Percentiles rank a stretch among this genome's conserved stretches.
These are phyloP conservation scores for Argyresthia albistria DNA, from an alignment of 2,888 invertebrate species.

Conservation along the genomic window DNA sequence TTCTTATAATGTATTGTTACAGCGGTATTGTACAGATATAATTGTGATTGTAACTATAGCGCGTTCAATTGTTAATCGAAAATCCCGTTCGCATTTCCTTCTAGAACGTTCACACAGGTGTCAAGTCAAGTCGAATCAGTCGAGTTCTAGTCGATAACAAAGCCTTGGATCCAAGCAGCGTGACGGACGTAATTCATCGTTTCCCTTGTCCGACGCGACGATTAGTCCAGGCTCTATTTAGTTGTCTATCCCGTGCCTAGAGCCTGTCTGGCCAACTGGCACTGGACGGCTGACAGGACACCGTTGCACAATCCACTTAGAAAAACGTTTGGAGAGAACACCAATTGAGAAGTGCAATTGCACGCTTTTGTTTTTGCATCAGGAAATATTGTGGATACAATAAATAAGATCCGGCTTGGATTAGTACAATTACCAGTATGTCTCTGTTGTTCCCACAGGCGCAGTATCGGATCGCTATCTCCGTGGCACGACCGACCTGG, in stretches of 20 bases:
- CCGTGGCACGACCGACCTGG: slow-evolving; percentile 50
- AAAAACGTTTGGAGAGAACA: slow-evolving; percentile 51
- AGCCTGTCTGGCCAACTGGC: slow-evolving; percentile 32
- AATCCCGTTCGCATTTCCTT: too few species aligned
- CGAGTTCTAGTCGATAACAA: slow-evolving; percentile 48
- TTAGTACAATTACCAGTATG: slow-evolving; percentile 4
- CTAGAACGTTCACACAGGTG: slow-evolving; percentile 26
- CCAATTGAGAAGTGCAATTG: background rate
- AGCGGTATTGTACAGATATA: too few species aligned
- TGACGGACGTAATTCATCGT: slow-evolving; percentile 67
- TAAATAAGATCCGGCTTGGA: slow-evolving; percentile 3
- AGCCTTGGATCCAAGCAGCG: slow-evolving; percentile 52
- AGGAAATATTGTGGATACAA: background rate
- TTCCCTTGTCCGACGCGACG: slow-evolving; percentile 64
- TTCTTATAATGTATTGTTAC: too few species aligned
- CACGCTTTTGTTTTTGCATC: background rate
- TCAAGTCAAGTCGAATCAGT: slow-evolving; percentile 30
- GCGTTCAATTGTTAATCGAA: too few species aligned
- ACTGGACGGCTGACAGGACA: slow-evolving; percentile 59
- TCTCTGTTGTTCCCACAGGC: slow-evolving; percentile 36
- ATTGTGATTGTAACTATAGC: too few species aligned
- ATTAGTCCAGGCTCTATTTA: slow-evolving; percentile 67
- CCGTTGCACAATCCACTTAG: slow-evolving; percentile 67
- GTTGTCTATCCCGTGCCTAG: slow-evolving; percentile 56
- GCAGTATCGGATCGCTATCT: slow-evolving; percentile 47